These are phyloP conservation scores for Periophthalmus magnuspinnatus DNA, from an alignment of 2,797 vertebrate species.

Conservation along the genomic window DNA sequence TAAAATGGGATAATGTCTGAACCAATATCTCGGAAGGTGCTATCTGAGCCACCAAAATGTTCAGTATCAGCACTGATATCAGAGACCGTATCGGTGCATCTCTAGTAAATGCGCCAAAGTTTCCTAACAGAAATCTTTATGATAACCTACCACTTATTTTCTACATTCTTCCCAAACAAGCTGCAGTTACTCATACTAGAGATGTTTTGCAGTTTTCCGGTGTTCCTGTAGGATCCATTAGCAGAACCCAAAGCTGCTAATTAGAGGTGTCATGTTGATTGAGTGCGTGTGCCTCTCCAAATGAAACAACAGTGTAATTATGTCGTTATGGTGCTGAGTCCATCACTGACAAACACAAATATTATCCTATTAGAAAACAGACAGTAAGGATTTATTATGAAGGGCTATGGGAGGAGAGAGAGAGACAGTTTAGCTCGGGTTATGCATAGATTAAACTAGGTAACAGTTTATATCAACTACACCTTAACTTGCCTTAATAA, in stretches of 20 bases:
- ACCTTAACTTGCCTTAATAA: too few species aligned
- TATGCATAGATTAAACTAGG: too few species aligned
- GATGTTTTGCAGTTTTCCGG: slow-evolving; percentile 14
- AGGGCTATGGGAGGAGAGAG: slow-evolving; percentile 16
- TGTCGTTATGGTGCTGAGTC: slow-evolving; percentile 85
- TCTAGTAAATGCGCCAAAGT: too few species aligned
- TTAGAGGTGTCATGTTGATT: slow-evolving; percentile 96
- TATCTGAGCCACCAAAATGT: too few species aligned
- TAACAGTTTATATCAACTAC: too few species aligned
- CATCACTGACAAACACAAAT: slow-evolving; percentile 64
- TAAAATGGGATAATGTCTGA: too few species aligned
- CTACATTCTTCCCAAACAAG: background rate
- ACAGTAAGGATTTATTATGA: slow-evolving; percentile 57
- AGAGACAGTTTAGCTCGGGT: too few species aligned
- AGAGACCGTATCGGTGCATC: too few species aligned
- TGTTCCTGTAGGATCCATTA: slow-evolving; percentile 89
- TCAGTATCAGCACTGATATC: too few species aligned
- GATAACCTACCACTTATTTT: background rate
- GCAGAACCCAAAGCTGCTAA: slow-evolving; percentile 93
- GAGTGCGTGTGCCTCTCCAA: slow-evolving; percentile 84
- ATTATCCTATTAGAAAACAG: slow-evolving; percentile 79
- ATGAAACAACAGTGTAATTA: slow-evolving; percentile 94
- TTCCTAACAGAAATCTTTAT: background rate
- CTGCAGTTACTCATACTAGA: slow-evolving; percentile 28
- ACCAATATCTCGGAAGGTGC: too few species aligned